Evolutionary conservation across 2,113 vertebrate genomes (phyloP).

Genomic region (Cephalopholis sonnerati): DNA sequence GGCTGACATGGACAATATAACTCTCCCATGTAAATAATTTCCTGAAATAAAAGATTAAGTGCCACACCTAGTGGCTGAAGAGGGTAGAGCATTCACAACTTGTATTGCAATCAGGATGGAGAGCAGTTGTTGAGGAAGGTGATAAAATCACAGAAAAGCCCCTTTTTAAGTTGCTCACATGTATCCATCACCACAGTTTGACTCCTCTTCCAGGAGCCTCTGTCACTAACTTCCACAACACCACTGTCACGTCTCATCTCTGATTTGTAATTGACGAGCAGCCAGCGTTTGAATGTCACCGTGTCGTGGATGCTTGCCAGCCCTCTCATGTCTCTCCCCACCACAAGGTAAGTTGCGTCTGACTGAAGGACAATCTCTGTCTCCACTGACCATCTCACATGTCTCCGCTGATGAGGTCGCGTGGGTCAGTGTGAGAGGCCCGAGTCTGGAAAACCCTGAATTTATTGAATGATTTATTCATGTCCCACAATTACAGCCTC

Average conservation of each 20-base stretch:
- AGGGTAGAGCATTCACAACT: slow-evolving; percentile 76
- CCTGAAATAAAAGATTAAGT: slow-evolving; percentile 86
- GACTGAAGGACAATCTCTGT: slow-evolving; percentile 16
- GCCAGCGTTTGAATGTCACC: slow-evolving; percentile 58
- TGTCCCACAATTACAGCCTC: slow-evolving; percentile 54
- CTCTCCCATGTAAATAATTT: slow-evolving; percentile 62
- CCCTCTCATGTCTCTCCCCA: background rate
- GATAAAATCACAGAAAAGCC: background rate
- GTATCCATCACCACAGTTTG: background rate
- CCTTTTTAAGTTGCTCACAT: background rate
- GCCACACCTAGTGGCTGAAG: slow-evolving; percentile 89
- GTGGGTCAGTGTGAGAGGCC: slow-evolving; percentile 42
- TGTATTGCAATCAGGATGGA: slow-evolving; percentile 14
- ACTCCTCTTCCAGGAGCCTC: background rate
- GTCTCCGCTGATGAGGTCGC: slow-evolving; percentile 32
- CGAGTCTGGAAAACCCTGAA: slow-evolving; percentile 15
- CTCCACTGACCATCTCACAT: slow-evolving; percentile 8
- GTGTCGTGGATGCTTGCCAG: slow-evolving; percentile 41
- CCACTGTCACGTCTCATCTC: background rate
- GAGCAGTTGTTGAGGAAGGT: slow-evolving; percentile 4
- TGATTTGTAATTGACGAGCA: slow-evolving; percentile 28
- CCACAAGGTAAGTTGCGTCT: slow-evolving; percentile 21
- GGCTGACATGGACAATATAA: background rate
- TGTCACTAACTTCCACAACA: background rate
- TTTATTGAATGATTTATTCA: slow-evolving; percentile 57